phyloP scores from a whole-genome alignment of 2,113 vertebrate genomes.

The Tragulus kanchil region DNA sequence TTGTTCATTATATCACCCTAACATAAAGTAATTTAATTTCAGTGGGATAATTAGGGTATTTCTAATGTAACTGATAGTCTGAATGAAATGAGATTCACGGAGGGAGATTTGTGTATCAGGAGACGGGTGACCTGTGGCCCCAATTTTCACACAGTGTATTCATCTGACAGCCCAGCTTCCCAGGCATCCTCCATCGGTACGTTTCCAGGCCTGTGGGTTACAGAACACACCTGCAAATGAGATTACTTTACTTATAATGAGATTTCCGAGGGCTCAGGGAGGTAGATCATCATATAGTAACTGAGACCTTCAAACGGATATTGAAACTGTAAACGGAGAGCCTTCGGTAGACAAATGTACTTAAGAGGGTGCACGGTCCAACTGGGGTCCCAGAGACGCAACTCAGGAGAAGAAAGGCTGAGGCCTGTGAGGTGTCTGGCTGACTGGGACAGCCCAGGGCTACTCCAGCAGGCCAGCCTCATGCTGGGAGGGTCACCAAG shows the following conservation, averaged over 20 bases:
- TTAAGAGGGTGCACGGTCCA: background rate
- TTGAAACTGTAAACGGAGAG: background rate
- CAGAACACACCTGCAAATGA: constrained; percentile 62
- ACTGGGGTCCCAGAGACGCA: background rate
- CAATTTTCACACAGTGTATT: constrained; percentile 91
- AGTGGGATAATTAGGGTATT: constrained; percentile 93
- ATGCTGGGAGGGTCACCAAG: rapidly evolving
- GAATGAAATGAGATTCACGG: constrained; percentile 93
- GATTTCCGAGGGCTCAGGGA: constrained; percentile 67
- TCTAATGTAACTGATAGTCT: constrained; percentile 93
- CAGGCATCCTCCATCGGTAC: constrained; percentile 68
- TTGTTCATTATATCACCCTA: constrained; percentile 92
- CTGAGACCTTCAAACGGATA: constrained; percentile 49
- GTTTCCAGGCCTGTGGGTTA: constrained; percentile 75
- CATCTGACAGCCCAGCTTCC: constrained; percentile 88
- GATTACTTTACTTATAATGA: constrained; percentile 76
- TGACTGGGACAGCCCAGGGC: background rate
- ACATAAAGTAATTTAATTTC: constrained; percentile 94
- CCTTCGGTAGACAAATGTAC: background rate
- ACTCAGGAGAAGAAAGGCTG: background rate
- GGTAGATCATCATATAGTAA: constrained; percentile 71
- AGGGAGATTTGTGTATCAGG: constrained; percentile 90
- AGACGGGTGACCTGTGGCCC: constrained; percentile 90
- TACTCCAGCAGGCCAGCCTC: background rate
- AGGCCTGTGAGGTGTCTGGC: background rate